phyloP scores from a whole-genome alignment of 2,113 vertebrate genomes.

The Petroica traversi region DNA sequence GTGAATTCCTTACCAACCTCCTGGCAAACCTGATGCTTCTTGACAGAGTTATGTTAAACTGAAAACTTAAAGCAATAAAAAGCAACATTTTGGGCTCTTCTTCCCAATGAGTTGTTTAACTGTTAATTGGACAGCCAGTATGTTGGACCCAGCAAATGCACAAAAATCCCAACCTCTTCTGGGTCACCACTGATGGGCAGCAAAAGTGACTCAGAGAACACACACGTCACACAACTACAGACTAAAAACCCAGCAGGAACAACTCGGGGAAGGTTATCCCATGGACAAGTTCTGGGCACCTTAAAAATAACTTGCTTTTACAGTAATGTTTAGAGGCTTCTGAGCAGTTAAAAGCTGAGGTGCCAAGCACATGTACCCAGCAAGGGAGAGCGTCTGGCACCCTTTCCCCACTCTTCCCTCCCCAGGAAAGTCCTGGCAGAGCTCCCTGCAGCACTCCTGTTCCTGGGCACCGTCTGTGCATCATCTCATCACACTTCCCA shows the following conservation, averaged over 20 bases:
- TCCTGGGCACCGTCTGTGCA: neutral
- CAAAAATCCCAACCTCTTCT: neutral
- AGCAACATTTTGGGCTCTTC: neutral
- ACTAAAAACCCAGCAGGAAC: neutral
- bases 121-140: neutral
- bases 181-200: neutral
- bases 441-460: neutral
- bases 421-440: neutral
- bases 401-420: neutral
- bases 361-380: neutral
- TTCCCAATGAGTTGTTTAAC: neutral
- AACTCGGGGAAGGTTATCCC: neutral
- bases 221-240: neutral
- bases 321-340: neutral
- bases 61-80: conserved; percentile 7
- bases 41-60: neutral
- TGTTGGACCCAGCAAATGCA: neutral
- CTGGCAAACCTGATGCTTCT: neutral
- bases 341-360: neutral
- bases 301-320: neutral
- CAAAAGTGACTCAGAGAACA: neutral
- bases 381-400: neutral
- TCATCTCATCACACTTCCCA: neutral
- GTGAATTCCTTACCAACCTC: neutral
- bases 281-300: neutral